These are phyloP conservation scores for Arbacia lixula DNA, from an alignment of 53 echinoderm and acorn worm species.

Conservation along the genomic window DNA sequence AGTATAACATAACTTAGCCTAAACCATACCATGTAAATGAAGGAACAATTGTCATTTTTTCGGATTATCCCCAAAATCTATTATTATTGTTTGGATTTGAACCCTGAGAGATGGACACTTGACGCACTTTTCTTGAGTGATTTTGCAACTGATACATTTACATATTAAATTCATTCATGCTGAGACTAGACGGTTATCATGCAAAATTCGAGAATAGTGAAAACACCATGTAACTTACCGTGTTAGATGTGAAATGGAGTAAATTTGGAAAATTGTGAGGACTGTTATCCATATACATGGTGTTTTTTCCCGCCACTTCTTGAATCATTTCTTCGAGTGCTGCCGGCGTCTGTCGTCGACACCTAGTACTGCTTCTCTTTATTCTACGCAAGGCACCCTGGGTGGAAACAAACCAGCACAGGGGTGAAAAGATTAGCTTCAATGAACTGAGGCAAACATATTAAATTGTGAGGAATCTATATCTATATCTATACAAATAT, in stretches of 20 bases:
- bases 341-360: constrained; percentile 57
- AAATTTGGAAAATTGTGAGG: constrained; percentile 56
- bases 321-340: constrained; percentile 53
- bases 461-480: neutral
- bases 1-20: too few relatives aligned
- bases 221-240: constrained; percentile 42
- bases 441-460: neutral
- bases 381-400: constrained; percentile 57
- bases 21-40: too few relatives aligned
- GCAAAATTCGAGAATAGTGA: too few relatives aligned
- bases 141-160: too few relatives aligned
- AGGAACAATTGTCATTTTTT: too few relatives aligned
- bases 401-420: neutral
- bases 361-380: constrained; percentile 47
- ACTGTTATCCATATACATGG: constrained; percentile 62
- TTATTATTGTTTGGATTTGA: too few relatives aligned
- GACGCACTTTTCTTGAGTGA: too few relatives aligned
- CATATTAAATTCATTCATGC: too few relatives aligned
- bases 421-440: neutral
- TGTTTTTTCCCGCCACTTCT: constrained; percentile 45
- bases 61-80: too few relatives aligned
- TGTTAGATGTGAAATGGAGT: constrained; percentile 34
- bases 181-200: too few relatives aligned
- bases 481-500: too few relatives aligned
- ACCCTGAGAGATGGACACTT: too few relatives aligned